phyloP scores from a whole-genome alignment of 2,797 vertebrate genomes.

The Ctenochaetus hawaiiensis region DNA sequence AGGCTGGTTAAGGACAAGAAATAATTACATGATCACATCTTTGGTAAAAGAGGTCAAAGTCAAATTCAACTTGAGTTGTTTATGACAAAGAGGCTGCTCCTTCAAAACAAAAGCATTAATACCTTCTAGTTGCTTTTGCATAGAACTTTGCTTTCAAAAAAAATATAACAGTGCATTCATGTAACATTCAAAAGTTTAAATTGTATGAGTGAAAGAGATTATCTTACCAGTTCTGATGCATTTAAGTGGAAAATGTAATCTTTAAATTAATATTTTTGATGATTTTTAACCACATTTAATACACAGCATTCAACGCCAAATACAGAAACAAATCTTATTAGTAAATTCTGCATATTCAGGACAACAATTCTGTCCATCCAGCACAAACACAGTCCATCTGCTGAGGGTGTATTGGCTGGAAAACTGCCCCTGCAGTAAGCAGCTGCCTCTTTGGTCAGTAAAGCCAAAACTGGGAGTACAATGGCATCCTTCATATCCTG shows the following conservation, averaged over 20 bases:
- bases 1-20: background rate
- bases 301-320: background rate
- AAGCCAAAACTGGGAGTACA: background rate
- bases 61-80: constrained; percentile 8
- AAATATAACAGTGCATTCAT: constrained; percentile 7
- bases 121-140: constrained; percentile 2
- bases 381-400: background rate
- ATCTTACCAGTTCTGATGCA: background rate
- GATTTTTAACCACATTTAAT: background rate
- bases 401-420: background rate
- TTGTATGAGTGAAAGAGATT: background rate
- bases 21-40: constrained; percentile 8
- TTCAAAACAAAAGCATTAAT: background rate
- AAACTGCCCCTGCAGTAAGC: background rate
- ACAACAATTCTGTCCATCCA: background rate
- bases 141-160: constrained; percentile 16
- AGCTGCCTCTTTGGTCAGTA: background rate
- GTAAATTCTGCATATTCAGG: constrained; percentile 15
- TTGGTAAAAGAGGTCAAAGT: background rate
- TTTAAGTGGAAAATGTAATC: constrained; percentile 7
- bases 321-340: background rate
- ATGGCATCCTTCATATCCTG: constrained; percentile 80
- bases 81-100: constrained; percentile 24
- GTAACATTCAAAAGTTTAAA: background rate
- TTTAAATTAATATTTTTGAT: background rate